These are phyloP conservation scores for Sinella curviseta DNA, from an alignment of 1,140 invertebrate genomes.

Conservation along the genomic window DNA sequence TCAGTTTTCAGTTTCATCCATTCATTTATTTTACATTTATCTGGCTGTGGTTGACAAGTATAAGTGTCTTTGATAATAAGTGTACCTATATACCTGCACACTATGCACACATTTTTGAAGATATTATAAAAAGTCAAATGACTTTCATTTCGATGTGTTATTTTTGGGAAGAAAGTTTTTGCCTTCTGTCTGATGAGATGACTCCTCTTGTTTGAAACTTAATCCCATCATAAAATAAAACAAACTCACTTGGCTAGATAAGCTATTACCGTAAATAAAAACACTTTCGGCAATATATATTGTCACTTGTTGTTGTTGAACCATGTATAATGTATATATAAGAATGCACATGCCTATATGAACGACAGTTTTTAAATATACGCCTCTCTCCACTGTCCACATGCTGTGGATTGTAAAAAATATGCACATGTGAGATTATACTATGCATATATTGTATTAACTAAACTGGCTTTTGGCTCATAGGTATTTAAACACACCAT, in stretches of 20 bases:
- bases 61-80: too few species aligned
- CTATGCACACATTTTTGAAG: too few species aligned
- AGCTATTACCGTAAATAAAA: not conserved
- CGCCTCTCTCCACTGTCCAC: too few species aligned
- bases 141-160: slow-evolving; percentile 12
- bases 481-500: too few species aligned
- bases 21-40: not conserved
- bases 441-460: too few species aligned
- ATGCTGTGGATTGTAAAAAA: too few species aligned
- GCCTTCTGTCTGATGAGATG: not conserved
- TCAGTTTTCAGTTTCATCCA: not conserved
- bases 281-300: not conserved
- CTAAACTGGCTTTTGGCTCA: too few species aligned
- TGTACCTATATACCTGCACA: too few species aligned
- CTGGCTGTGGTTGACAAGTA: not conserved
- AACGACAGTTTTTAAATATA: too few species aligned
- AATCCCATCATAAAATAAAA: not conserved
- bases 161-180: slow-evolving; percentile 18
- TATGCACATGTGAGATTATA: too few species aligned
- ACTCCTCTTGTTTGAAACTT: not conserved
- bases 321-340: not conserved
- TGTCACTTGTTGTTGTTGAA: not conserved
- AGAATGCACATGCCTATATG: not conserved
- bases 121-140: not conserved
- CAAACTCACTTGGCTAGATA: not conserved